phyloP scores from a whole-genome alignment of 2,888 invertebrate genomes.

The Pyrochroa serraticornis region DNA sequence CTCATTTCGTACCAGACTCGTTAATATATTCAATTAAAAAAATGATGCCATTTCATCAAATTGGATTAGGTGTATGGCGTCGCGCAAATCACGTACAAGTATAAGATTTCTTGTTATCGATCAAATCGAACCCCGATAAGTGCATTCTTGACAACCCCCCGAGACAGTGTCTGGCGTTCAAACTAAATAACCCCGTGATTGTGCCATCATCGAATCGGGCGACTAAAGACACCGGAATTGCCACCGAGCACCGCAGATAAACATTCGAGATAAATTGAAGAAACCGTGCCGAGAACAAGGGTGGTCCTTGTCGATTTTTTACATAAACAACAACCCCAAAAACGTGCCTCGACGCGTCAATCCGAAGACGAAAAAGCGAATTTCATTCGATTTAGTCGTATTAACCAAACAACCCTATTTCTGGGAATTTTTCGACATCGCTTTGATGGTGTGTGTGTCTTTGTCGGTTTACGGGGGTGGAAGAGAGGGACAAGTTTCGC shows the following conservation, averaged over 20 bases:
- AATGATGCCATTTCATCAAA: constrained; percentile 51
- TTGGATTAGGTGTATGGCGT: constrained; percentile 42
- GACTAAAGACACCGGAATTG: too few species aligned
- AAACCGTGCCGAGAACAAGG: constrained; percentile 33
- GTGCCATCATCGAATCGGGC: too few species aligned
- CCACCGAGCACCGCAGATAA: too few species aligned
- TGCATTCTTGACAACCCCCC: constrained; percentile 28
- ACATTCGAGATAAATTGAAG: too few species aligned
- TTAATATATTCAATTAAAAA: constrained; percentile 26
- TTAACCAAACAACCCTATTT: constrained; percentile 20
- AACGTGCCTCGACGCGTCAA: not conserved
- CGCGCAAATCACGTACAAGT: constrained; percentile 35
- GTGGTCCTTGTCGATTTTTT: constrained; percentile 45
- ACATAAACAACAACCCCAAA: constrained; percentile 39
- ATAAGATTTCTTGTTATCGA: constrained; percentile 44
- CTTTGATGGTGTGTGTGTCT: constrained; percentile 7
- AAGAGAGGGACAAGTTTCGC: constrained; percentile 7
- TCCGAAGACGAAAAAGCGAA: too few species aligned
- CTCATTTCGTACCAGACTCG: constrained; percentile 9
- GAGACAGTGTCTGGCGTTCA: too few species aligned
- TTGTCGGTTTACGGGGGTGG: constrained; percentile 9
- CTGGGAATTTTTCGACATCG: constrained; percentile 20
- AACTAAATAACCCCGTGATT: too few species aligned
- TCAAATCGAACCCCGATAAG: constrained; percentile 39
- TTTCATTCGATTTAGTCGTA: constrained; percentile 2